A percentile compares a stretch with the other conserved stretches of the same genome.
These are phyloP conservation scores for Scortum barcoo DNA, from an alignment of 2,113 vertebrate genomes.

Conservation along the genomic window DNA sequence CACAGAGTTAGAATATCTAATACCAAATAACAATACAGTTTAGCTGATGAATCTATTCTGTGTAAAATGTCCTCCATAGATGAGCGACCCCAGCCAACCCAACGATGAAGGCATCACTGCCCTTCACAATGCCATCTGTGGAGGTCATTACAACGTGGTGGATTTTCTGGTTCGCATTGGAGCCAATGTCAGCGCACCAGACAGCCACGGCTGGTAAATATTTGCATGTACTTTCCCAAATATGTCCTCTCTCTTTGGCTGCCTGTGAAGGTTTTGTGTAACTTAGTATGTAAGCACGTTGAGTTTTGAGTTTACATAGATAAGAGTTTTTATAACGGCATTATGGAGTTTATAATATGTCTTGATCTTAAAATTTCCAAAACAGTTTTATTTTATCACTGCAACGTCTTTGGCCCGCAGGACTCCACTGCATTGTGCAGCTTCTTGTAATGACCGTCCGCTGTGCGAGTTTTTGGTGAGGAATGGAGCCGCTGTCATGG, in stretches of 20 bases:
- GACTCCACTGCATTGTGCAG: conserved; percentile 92
- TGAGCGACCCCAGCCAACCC: conserved; percentile 91
- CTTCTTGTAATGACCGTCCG: conserved; percentile 90
- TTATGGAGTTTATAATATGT: not conserved
- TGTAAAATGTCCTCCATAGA: conserved; percentile 74
- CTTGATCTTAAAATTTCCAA: not conserved
- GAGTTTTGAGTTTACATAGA: not conserved
- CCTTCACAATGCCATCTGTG: conserved; percentile 94
- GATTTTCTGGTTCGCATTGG: conserved; percentile 90
- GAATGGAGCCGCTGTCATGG: conserved; percentile 90
- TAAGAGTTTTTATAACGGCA: not conserved
- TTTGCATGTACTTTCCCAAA: not conserved
- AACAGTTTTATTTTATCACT: not conserved
- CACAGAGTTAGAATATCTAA: not conserved
- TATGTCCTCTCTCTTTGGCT: not conserved
- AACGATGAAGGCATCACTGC: conserved; percentile 95
- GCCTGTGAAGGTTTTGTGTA: not conserved
- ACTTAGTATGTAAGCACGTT: not conserved
- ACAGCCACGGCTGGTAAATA: conserved; percentile 93
- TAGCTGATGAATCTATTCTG: not conserved
- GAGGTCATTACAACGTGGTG: conserved; percentile 89
- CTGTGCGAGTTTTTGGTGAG: conserved; percentile 90
- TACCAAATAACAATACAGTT: not conserved
- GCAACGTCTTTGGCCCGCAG: conserved; percentile 64
- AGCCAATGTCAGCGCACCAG: conserved; percentile 91